These are phyloP conservation scores for Dendropsophus ebraccatus DNA, from an alignment of 2,113 vertebrate genomes.

Conservation along the genomic window DNA sequence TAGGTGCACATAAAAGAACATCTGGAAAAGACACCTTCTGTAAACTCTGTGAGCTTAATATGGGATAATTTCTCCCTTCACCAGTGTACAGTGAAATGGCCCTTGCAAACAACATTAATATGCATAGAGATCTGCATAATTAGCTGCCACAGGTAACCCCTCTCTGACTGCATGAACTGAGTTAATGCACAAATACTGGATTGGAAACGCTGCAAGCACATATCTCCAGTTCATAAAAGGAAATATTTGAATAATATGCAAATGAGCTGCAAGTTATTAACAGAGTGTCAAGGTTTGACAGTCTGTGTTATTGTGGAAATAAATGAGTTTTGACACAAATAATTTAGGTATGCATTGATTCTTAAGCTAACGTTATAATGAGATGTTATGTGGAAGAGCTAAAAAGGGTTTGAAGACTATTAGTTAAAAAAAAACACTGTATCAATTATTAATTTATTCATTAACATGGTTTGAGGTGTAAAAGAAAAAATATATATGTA, in stretches of 20 bases:
- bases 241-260: constrained; percentile 86
- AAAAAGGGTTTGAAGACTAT: constrained; percentile 78
- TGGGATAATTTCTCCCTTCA: constrained; percentile 66
- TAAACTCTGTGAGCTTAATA: constrained; percentile 47
- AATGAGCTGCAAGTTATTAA: constrained; percentile 82
- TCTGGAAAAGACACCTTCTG: constrained; percentile 42
- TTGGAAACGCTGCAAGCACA: constrained; percentile 66
- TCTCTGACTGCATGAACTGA: constrained; percentile 74
- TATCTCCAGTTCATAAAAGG: constrained; percentile 75
- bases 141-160: constrained; percentile 84
- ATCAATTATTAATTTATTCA: constrained; percentile 79
- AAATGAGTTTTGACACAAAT: constrained; percentile 89
- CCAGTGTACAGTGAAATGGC: constrained; percentile 65
- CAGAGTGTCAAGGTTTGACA: constrained; percentile 83
- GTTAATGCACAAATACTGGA: constrained; percentile 73
- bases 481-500: constrained; percentile 14
- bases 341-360: constrained; percentile 85
- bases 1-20: constrained; percentile 31
- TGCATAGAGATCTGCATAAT: constrained; percentile 78
- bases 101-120: constrained; percentile 75
- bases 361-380: constrained; percentile 78
- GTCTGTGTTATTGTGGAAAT: constrained; percentile 83
- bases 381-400: constrained; percentile 76
- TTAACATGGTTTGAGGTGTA: constrained; percentile 76
- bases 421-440: constrained; percentile 72